These are phyloP conservation scores for Parasteatoda lunata DNA, from an alignment of 2,888 invertebrate species.

Conservation along the genomic window DNA sequence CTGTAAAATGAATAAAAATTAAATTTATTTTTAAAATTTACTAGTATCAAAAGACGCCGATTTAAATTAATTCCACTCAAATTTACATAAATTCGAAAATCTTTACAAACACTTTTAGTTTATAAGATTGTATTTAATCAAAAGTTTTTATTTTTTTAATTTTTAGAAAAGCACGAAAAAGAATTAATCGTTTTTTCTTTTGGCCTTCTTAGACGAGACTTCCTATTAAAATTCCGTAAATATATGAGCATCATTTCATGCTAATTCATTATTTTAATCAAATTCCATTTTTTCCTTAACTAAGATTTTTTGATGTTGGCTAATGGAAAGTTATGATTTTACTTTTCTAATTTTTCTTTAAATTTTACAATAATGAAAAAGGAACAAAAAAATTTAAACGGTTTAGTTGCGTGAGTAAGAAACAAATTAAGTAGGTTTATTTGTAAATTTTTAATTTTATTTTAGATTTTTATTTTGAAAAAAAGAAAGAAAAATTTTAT, in stretches of 20 bases:
- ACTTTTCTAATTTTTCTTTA: no score
- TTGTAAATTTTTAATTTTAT: slow-evolving; percentile 20
- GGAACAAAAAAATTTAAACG: slow-evolving; percentile 12
- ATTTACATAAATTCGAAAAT: no score
- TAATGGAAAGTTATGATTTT: not conserved
- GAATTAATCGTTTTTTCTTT: no score
- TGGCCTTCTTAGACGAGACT: no score
- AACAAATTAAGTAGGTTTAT: slow-evolving; percentile 16
- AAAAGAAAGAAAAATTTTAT: not conserved
- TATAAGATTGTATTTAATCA: no score
- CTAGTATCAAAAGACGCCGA: no score
- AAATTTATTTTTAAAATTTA: no score
- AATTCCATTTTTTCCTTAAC: not conserved
- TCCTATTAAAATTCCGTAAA: not conserved
- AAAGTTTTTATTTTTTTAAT: no score
- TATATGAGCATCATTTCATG: not conserved
- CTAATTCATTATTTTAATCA: not conserved
- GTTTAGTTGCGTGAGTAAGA: slow-evolving; percentile 32
- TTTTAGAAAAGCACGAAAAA: no score
- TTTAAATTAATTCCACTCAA: no score
- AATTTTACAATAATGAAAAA: not conserved
- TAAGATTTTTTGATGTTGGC: not conserved
- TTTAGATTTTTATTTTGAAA: slow-evolving; percentile 12
- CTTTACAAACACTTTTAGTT: no score
- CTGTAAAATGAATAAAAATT: no score